Conservation (phyloP, 1,140 invertebrate genomes). For the Caerostris darwini region DNA sequence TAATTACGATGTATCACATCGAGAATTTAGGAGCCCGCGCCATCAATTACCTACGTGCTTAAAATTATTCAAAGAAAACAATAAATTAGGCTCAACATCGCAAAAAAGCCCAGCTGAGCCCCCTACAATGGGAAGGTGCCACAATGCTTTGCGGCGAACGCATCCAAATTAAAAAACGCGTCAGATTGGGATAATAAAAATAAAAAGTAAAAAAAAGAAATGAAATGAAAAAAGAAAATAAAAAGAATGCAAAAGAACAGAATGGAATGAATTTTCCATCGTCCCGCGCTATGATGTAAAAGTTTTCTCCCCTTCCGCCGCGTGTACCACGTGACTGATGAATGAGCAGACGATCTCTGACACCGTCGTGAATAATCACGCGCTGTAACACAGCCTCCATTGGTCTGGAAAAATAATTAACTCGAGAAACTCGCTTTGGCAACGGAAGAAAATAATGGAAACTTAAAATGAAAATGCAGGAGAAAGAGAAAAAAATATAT, state of each 20-base stretch:
- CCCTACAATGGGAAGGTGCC: constrained; percentile 20
- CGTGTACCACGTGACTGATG: constrained; percentile 75
- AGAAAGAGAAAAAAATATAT: background rate
- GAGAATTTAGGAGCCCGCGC: background rate
- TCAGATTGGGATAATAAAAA: constrained; percentile 30
- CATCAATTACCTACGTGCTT: constrained; percentile 50
- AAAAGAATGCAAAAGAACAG: constrained; percentile 12
- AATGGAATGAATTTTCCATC: constrained; percentile 70
- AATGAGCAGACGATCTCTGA: constrained; percentile 78
- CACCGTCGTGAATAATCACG: constrained; percentile 78
- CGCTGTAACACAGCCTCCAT: constrained; percentile 69
- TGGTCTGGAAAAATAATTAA: constrained; percentile 77
- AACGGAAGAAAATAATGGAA: constrained; percentile 76
- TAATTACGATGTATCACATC: constrained; percentile 25
- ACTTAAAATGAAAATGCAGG: constrained; percentile 67
- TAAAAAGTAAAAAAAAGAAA: constrained; percentile 11
- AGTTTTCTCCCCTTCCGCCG: constrained; percentile 38
- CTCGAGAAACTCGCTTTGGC: constrained; percentile 62
- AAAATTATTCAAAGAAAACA: constrained; percentile 63
- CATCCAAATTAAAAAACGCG: constrained; percentile 56
- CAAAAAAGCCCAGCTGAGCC: constrained; percentile 58
- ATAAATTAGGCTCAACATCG: constrained; percentile 13
- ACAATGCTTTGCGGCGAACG: background rate
- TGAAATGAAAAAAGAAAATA: background rate
- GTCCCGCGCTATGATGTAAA: constrained; percentile 71